Evolutionary conservation across 2,113 vertebrate species (phyloP).

Genomic region (Pedionomus torquatus): DNA sequence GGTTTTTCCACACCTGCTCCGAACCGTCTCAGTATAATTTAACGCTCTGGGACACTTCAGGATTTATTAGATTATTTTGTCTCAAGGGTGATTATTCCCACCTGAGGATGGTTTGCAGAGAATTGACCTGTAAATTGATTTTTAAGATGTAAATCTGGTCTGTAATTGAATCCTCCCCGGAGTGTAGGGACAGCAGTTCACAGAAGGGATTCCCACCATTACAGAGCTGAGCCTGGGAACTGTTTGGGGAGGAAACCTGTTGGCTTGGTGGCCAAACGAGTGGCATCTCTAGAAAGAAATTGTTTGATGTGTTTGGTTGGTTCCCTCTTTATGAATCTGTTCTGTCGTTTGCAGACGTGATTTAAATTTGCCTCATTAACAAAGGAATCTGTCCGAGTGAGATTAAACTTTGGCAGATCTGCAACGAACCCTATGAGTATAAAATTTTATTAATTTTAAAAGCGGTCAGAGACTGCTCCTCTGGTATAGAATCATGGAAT

Average conservation of each 20-base stretch:
- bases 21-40: not conserved
- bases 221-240: not conserved
- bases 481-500: not conserved
- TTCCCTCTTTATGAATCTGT: not conserved
- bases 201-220: not conserved
- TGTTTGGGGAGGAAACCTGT: rapidly evolving
- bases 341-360: not conserved
- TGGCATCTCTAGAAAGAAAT: not conserved
- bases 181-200: not conserved
- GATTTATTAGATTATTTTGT: not conserved
- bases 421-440: not conserved
- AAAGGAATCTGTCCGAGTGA: not conserved
- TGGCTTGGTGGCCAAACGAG: not conserved
- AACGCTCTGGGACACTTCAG: not conserved
- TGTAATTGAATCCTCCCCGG: not conserved
- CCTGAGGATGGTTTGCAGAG: not conserved
- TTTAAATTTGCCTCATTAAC: not conserved
- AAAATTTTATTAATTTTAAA: not conserved
- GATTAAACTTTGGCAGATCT: not conserved
- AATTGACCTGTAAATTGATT: not conserved
- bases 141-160: not conserved
- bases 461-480: not conserved
- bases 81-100: not conserved
- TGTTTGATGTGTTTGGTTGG: not conserved
- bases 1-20: constrained; percentile 9